Evolutionary conservation across 1,140 invertebrate species (phyloP).

Genomic region (Uloborus diversus): DNA sequence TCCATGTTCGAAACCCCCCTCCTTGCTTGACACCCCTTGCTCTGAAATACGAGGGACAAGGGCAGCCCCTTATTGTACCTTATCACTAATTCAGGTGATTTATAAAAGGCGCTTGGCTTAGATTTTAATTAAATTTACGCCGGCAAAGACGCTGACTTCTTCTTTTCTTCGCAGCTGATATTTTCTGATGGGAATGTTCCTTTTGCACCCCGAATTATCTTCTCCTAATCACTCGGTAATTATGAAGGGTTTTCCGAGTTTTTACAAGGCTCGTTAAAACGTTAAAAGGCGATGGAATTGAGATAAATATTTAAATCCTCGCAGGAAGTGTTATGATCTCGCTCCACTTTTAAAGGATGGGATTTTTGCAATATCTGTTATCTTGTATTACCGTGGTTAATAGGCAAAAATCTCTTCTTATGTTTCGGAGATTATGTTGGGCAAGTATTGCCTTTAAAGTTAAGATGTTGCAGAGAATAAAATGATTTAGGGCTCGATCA

Average conservation of each 20-base stretch:
- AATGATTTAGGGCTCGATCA: too few species aligned
- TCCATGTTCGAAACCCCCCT: background rate
- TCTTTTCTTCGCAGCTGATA: background rate
- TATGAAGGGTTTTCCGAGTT: constrained; percentile 24
- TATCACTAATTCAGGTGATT: constrained; percentile 56
- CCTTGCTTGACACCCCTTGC: background rate
- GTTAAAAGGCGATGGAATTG: background rate
- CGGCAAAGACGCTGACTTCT: constrained; percentile 18
- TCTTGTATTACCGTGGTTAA: too few species aligned
- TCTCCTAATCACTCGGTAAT: constrained; percentile 34
- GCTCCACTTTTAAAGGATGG: too few species aligned
- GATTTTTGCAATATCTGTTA: too few species aligned
- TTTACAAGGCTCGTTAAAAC: background rate
- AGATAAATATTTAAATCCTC: constrained; percentile 2
- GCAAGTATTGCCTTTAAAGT: too few species aligned
- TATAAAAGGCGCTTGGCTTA: constrained; percentile 41
- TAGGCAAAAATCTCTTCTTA: too few species aligned
- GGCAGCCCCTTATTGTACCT: constrained; percentile 32
- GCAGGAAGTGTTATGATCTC: too few species aligned
- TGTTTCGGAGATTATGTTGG: too few species aligned
- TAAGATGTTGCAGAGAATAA: too few species aligned
- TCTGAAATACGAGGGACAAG: constrained; percentile 16
- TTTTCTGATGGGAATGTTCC: background rate
- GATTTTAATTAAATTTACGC: constrained; percentile 53
- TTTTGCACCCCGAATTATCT: constrained; percentile 29